A percentile compares a stretch with the other conserved stretches of the same genome.
These are phyloP conservation scores for Schlechtendalia chinensis DNA, from an alignment of 1,140 invertebrate species.

Conservation along the genomic window DNA sequence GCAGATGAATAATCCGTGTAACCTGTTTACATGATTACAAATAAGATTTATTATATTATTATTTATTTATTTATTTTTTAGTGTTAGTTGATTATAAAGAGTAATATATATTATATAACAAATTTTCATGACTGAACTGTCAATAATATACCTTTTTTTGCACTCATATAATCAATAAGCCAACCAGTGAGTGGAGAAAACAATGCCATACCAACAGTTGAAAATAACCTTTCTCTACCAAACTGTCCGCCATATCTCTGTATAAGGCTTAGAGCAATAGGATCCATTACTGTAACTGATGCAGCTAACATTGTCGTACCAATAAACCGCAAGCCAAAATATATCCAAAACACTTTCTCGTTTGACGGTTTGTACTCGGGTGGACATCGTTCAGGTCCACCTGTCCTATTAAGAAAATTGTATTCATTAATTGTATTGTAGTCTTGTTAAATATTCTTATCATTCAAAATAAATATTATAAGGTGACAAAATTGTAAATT, in stretches of 20 bases:
- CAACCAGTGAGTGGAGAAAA: conserved; percentile 77
- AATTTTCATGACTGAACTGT: neutral
- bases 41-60: conserved; percentile 24
- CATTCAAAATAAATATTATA: no score
- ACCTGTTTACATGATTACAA: conserved; percentile 57
- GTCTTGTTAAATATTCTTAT: no score
- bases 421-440: neutral
- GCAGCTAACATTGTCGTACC: conserved; percentile 73
- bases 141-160: conserved; percentile 39
- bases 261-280: conserved; percentile 76
- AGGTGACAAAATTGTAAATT: no score
- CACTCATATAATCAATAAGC: conserved; percentile 68
- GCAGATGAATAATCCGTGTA: conserved; percentile 76
- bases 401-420: conserved; percentile 57
- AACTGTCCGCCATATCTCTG: conserved; percentile 77
- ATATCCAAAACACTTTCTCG: conserved; percentile 74
- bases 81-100: neutral
- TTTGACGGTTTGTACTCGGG: conserved; percentile 72
- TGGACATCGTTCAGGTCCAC: conserved; percentile 70
- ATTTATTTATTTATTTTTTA: neutral
- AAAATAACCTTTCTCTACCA: conserved; percentile 74
- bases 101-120: no score
- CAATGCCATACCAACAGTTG: conserved; percentile 75
- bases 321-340: conserved; percentile 72
- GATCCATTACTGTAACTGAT: conserved; percentile 77